Conservation (phyloP, 2,888 invertebrate species). For the Drosophila meridiana region DNA sequence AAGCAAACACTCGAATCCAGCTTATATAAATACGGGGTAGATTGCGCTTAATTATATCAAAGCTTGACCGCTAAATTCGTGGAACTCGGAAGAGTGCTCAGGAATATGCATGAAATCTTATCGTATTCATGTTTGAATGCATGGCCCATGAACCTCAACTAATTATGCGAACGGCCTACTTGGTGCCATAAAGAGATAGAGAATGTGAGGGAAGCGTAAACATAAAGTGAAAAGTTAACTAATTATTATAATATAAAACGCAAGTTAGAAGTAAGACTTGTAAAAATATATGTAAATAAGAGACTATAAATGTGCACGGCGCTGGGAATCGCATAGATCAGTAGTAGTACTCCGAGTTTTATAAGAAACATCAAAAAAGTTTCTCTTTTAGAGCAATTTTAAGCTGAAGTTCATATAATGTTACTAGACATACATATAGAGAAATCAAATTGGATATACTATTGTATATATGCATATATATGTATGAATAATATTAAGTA, state of each 20-base stretch:
- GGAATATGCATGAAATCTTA: constrained; percentile 34
- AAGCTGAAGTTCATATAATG: neutral
- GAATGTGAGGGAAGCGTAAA: constrained; percentile 3
- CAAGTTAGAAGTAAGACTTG: neutral
- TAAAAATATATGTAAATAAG: neutral
- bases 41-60: constrained; percentile 25
- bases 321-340: neutral
- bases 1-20: neutral
- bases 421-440: neutral
- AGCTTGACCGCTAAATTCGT: constrained; percentile 27
- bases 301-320: neutral
- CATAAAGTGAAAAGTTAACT: neutral
- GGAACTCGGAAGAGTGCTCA: constrained; percentile 7
- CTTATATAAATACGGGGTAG: neutral
- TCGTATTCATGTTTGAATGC: constrained; percentile 45
- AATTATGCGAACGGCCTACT: constrained; percentile 31
- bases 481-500: too few relatives aligned
- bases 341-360: neutral
- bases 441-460: neutral
- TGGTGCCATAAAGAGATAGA: constrained; percentile 4
- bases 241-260: neutral
- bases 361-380: neutral
- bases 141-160: constrained; percentile 53
- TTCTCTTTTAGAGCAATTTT: neutral
- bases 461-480: too few relatives aligned